A percentile compares a stretch with the other conserved stretches of the same genome.
These are phyloP conservation scores for Genyomyrus donnyi DNA, from an alignment of 2,113 vertebrate species.

Conservation along the genomic window DNA sequence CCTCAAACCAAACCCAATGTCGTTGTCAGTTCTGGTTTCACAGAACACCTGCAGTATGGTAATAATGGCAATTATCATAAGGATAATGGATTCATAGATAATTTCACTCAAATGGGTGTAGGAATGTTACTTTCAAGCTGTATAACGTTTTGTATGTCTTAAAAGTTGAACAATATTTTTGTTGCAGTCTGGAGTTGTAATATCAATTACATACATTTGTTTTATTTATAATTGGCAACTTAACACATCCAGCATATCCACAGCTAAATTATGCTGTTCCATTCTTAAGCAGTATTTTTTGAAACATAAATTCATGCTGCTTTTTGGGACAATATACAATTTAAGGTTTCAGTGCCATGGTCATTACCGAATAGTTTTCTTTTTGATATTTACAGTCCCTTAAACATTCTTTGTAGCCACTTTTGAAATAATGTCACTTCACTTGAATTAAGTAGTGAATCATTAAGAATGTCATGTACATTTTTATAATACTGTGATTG, in stretches of 20 bases:
- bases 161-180: slow-evolving; percentile 3
- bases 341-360: not conserved
- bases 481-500: slow-evolving; percentile 56
- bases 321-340: not conserved
- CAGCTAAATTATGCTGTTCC: not conserved
- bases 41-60: not conserved
- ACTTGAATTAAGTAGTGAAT: slow-evolving; percentile 23
- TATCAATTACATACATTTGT: not conserved
- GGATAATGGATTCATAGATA: not conserved
- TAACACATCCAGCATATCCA: not conserved
- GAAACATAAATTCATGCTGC: not conserved
- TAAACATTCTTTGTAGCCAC: not conserved
- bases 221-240: not conserved
- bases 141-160: not conserved
- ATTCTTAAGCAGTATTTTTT: not conserved
- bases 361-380: not conserved
- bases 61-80: not conserved
- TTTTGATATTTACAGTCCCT: not conserved
- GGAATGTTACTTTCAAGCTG: not conserved
- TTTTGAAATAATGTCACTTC: slow-evolving; percentile 6
- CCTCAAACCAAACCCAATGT: not conserved
- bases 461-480: slow-evolving; percentile 40
- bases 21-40: not conserved
- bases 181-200: not conserved
- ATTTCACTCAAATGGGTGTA: not conserved